phyloP scores from a whole-genome alignment of 2,797 vertebrate genomes.

The Periparus ater region DNA sequence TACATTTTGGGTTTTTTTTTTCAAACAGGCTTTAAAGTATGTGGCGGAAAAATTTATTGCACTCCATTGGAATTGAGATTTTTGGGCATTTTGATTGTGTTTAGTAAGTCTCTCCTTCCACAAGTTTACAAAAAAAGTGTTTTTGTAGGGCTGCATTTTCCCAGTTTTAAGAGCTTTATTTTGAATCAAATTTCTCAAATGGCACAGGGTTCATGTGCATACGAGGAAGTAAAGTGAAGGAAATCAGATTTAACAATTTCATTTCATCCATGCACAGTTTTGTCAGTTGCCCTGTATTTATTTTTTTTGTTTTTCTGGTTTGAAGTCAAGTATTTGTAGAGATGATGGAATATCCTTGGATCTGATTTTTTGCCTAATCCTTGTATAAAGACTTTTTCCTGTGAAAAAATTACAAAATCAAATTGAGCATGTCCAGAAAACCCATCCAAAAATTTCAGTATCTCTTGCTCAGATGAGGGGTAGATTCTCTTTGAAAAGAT shows the following conservation, averaged over 20 bases:
- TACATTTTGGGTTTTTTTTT: not conserved
- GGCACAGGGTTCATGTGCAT: not conserved
- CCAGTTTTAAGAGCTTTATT: not conserved
- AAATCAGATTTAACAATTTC: not conserved
- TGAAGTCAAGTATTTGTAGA: not conserved
- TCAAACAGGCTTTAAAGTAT: not conserved
- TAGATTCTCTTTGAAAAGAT: not conserved
- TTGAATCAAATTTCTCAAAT: not conserved
- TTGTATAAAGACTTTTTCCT: not conserved
- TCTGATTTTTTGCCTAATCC: not conserved
- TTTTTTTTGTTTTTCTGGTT: not conserved
- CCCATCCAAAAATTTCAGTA: rapidly evolving
- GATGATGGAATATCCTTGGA: not conserved
- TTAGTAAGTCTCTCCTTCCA: not conserved
- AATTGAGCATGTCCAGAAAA: not conserved
- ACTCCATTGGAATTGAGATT: not conserved
- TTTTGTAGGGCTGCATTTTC: not conserved
- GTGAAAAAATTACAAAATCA: not conserved
- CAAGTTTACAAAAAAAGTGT: not conserved
- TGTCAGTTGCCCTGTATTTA: not conserved
- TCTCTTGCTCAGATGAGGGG: not conserved
- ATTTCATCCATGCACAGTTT: not conserved
- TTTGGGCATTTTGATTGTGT: not conserved
- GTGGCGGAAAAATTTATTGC: not conserved
- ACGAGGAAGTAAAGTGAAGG: not conserved